phyloP scores from a whole-genome alignment of 2,888 invertebrate genomes.

The Kryphioiulus occultus region DNA sequence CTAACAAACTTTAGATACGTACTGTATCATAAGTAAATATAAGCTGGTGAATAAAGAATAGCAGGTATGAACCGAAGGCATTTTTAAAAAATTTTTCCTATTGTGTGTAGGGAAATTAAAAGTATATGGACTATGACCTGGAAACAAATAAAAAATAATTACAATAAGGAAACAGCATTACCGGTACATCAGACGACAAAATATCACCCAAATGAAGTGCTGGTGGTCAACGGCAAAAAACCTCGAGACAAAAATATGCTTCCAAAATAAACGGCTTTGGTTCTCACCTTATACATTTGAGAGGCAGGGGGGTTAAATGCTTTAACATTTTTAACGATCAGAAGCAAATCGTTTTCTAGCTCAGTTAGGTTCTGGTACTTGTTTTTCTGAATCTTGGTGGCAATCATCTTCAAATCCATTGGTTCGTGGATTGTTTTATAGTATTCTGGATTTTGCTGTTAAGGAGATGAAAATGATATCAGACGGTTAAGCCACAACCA shows the following conservation, averaged over 20 bases:
- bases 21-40: too few species aligned
- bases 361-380: slow-evolving; percentile 80
- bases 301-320: slow-evolving; percentile 96
- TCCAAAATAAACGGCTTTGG: background rate
- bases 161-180: too few species aligned
- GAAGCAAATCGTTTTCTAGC: slow-evolving; percentile 85
- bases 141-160: too few species aligned
- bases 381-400: slow-evolving; percentile 85
- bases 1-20: too few species aligned
- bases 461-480: slow-evolving; percentile 50
- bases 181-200: too few species aligned
- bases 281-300: slow-evolving; percentile 80
- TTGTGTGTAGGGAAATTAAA: too few species aligned
- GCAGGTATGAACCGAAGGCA: too few species aligned
- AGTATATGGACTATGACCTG: too few species aligned
- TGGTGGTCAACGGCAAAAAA: background rate
- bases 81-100: too few species aligned
- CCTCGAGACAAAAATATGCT: background rate
- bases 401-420: slow-evolving; percentile 92
- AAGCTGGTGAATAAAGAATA: too few species aligned
- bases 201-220: too few species aligned
- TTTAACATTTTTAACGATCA: slow-evolving; percentile 95
- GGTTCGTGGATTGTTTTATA: slow-evolving; percentile 93
- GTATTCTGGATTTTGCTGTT: slow-evolving; percentile 88
- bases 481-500: slow-evolving; percentile 53